Conservation (phyloP, 1,140 invertebrate species). For the Euglossa dilemma region DNA sequence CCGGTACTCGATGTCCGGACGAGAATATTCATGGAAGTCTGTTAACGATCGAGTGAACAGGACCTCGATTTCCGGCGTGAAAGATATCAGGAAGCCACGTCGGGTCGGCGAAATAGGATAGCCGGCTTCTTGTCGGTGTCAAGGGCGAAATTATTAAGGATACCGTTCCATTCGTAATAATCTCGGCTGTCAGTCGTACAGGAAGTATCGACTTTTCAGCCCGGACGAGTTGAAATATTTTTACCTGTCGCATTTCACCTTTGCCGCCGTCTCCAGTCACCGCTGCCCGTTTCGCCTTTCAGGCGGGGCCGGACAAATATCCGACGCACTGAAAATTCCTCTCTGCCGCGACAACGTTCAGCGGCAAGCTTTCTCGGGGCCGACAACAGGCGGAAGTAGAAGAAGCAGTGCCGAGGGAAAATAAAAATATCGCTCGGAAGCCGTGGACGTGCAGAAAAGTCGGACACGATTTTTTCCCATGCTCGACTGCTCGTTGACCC, state of each 20-base stretch:
- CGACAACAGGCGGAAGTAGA: not conserved
- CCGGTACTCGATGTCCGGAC: not conserved
- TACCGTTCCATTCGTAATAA: conserved; percentile 12
- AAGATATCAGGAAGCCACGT: not conserved
- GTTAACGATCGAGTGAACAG: conserved; percentile 42
- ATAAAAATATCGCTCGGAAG: conserved; percentile 28
- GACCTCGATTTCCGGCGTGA: conserved; percentile 6
- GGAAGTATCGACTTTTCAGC: conserved; percentile 7
- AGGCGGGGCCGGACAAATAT: conserved; percentile 34
- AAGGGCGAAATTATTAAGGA: conserved; percentile 22
- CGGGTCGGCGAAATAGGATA: conserved; percentile 2
- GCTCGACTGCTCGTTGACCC: conserved; percentile 29
- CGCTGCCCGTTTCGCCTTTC: conserved; percentile 4
- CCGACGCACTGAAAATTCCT: conserved; percentile 43
- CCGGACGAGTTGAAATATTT: conserved; percentile 1
- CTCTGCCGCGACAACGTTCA: conserved; percentile 21
- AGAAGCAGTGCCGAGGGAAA: not conserved
- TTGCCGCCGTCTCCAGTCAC: not conserved
- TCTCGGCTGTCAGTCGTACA: not conserved
- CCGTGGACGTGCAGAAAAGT: not conserved
- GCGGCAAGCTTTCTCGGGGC: conserved; percentile 18
- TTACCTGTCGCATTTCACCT: conserved; percentile 3
- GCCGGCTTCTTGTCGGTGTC: not conserved
- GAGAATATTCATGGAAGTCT: conserved; percentile 27
- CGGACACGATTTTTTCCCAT: not conserved